Evolutionary conservation across 1,140 invertebrate genomes (phyloP).

Genomic region (Conus betulinus): DNA sequence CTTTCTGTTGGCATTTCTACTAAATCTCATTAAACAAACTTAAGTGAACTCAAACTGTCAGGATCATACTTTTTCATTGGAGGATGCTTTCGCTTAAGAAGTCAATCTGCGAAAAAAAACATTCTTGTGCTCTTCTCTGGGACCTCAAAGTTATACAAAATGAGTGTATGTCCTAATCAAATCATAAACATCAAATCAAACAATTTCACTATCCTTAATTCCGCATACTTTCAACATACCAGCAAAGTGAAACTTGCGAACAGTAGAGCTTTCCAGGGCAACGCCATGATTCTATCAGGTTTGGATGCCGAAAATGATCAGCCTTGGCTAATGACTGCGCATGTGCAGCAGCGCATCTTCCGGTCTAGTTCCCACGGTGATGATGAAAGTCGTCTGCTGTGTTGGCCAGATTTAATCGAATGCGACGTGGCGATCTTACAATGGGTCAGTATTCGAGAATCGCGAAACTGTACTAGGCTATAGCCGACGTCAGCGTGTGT

Average conservation of each 20-base stretch:
- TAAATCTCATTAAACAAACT: too few species aligned
- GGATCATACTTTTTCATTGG: too few species aligned
- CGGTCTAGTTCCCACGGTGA: constrained; percentile 30
- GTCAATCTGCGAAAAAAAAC: too few species aligned
- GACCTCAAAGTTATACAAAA: neutral
- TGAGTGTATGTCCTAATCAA: neutral
- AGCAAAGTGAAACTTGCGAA: constrained; percentile 30
- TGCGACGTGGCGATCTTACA: neutral
- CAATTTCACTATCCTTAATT: neutral
- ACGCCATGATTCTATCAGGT: constrained; percentile 42
- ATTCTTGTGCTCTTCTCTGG: neutral
- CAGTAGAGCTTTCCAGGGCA: neutral
- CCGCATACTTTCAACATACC: constrained; percentile 33
- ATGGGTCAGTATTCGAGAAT: too few species aligned
- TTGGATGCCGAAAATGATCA: constrained; percentile 22
- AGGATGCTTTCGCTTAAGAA: too few species aligned
- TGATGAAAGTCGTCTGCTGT: constrained; percentile 8
- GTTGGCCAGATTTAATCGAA: neutral
- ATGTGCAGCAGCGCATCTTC: constrained; percentile 10
- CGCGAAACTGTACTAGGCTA: too few species aligned
- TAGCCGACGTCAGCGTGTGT: too few species aligned
- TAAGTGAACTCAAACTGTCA: too few species aligned
- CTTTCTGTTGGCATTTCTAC: too few species aligned
- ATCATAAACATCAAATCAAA: neutral
- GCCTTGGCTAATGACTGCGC: neutral